Evolutionary conservation across 2,113 vertebrate genomes (phyloP).

Genomic region (Cariama cristata): DNA sequence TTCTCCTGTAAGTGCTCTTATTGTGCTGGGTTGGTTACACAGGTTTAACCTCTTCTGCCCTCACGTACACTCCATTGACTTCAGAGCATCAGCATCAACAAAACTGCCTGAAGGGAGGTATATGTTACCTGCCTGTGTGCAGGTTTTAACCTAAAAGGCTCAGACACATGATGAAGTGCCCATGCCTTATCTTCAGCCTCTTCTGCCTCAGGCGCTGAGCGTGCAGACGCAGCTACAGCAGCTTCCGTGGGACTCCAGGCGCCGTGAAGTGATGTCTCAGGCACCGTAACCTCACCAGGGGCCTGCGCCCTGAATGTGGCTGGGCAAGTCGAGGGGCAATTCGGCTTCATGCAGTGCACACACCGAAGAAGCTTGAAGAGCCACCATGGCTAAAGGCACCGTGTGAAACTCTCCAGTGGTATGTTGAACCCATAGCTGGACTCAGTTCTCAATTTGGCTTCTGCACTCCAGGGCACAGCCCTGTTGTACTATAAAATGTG

Average conservation of each 20-base stretch:
- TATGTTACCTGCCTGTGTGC: not conserved
- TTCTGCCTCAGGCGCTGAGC: not conserved
- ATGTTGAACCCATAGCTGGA: not conserved
- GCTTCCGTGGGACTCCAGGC: not conserved
- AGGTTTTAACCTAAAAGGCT: not conserved
- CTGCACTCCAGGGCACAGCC: not conserved
- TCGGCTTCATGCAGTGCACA: not conserved
- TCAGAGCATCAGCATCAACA: not conserved
- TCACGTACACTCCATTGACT: not conserved
- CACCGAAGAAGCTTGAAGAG: not conserved
- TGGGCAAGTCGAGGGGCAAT: not conserved
- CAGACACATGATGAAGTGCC: not conserved
- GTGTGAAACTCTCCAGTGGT: not conserved
- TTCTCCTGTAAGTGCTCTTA: not conserved
- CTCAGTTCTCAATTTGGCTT: not conserved
- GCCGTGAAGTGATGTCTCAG: not conserved
- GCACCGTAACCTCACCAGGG: not conserved
- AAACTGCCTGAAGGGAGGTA: not conserved
- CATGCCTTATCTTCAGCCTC: not conserved
- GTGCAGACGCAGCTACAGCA: fast-evolving
- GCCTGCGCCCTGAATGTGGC: fast-evolving
- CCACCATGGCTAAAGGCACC: not conserved
- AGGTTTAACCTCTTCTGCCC: constrained; percentile 3
- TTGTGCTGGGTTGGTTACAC: not conserved
- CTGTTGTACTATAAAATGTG: not conserved